phyloP scores from a whole-genome alignment of 1,140 invertebrate genomes.

The Portunus trituberculatus region DNA sequence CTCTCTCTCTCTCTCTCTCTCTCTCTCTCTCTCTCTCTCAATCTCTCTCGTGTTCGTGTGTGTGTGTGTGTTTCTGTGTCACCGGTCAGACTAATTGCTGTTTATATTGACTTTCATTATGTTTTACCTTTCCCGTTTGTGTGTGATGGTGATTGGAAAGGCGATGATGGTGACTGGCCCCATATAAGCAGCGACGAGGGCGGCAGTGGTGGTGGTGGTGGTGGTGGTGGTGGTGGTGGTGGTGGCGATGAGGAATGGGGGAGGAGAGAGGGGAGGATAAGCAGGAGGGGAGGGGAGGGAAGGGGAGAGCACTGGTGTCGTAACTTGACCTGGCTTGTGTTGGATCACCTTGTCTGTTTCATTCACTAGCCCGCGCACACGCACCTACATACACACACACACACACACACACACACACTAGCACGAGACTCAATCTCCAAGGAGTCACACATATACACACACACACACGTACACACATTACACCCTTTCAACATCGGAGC shows the following conservation, averaged over 20 bases:
- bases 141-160: neutral
- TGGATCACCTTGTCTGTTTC: neutral
- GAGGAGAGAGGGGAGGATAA: neutral
- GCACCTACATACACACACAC: neutral
- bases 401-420: neutral
- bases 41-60: neutral
- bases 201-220: neutral
- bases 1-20: no score
- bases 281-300: neutral
- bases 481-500: neutral
- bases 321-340: neutral
- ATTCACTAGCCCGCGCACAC: neutral
- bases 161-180: neutral
- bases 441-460: neutral
- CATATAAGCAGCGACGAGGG: no score
- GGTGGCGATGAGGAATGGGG: neutral
- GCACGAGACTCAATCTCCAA: neutral
- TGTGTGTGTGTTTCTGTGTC: neutral
- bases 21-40: no score
- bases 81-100: neutral
- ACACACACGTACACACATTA: neutral
- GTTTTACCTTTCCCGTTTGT: neutral
- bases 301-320: neutral
- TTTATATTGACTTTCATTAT: constrained; percentile 15
- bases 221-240: neutral